These are phyloP conservation scores for Reticulitermes speratus DNA, from an alignment of 1,140 invertebrate species.

Conservation along the genomic window DNA sequence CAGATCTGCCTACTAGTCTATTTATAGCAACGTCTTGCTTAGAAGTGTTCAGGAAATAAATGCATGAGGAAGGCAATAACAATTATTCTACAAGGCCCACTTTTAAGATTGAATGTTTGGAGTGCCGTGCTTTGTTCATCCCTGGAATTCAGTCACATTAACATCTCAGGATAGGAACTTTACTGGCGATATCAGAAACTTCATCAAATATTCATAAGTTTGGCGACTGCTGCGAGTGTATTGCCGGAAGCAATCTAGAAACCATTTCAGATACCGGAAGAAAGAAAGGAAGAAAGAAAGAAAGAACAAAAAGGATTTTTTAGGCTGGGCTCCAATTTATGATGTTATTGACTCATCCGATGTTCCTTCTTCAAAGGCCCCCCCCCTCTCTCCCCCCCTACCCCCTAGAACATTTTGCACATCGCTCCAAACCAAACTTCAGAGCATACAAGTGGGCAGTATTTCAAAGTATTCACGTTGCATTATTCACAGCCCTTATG, in stretches of 20 bases:
- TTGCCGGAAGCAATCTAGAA: not conserved
- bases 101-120: too few relatives aligned
- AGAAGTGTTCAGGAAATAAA: too few relatives aligned
- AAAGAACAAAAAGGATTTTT: not conserved
- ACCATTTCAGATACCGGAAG: not conserved
- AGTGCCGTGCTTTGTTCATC: too few relatives aligned
- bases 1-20: too few relatives aligned
- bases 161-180: not conserved
- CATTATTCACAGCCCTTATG: not conserved
- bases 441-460: not conserved
- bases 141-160: not conserved
- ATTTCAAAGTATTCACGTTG: not conserved
- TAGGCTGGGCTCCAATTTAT: not conserved
- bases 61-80: too few relatives aligned
- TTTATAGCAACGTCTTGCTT: too few relatives aligned
- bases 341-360: not conserved
- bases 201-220: not conserved
- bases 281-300: not conserved
- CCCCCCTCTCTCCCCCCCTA: too few relatives aligned
- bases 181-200: not conserved
- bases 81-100: too few relatives aligned
- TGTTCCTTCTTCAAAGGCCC: not conserved
- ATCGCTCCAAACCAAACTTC: not conserved
- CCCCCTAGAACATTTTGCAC: not conserved
- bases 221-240: not conserved